Evolutionary conservation across 1,140 invertebrate species (phyloP).

Genomic region (Eufriesea mexicana): DNA sequence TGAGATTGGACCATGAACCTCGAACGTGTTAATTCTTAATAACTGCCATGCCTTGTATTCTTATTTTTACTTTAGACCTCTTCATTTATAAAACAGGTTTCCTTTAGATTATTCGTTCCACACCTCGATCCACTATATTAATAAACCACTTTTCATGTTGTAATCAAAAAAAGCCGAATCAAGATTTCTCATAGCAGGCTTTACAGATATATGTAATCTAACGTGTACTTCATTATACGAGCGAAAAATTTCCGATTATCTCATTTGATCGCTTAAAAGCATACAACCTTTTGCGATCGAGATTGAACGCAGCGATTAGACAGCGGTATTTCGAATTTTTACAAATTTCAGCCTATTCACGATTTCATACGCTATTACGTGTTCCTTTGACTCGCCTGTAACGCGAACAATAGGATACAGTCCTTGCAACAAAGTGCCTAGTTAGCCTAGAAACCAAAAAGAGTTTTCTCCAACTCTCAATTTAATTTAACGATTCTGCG

Average conservation of each 20-base stretch:
- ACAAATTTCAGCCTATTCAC: conserved; percentile 4
- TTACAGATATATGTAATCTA: background rate
- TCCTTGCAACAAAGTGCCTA: background rate
- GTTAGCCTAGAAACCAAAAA: no score
- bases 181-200: no score
- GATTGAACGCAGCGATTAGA: background rate
- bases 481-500: background rate
- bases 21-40: no score
- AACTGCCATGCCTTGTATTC: no score
- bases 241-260: background rate
- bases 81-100: no score
- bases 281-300: background rate
- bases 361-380: background rate
- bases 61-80: no score
- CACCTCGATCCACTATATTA: no score
- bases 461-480: no score
- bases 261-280: background rate
- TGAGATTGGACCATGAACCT: no score
- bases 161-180: no score
- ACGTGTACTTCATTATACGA: background rate
- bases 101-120: no score
- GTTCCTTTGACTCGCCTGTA: no score
- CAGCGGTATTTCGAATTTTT: background rate
- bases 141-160: background rate
- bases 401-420: background rate